Evolutionary conservation across 2,113 vertebrate species (phyloP).

Genomic region (Podilymbus podiceps): DNA sequence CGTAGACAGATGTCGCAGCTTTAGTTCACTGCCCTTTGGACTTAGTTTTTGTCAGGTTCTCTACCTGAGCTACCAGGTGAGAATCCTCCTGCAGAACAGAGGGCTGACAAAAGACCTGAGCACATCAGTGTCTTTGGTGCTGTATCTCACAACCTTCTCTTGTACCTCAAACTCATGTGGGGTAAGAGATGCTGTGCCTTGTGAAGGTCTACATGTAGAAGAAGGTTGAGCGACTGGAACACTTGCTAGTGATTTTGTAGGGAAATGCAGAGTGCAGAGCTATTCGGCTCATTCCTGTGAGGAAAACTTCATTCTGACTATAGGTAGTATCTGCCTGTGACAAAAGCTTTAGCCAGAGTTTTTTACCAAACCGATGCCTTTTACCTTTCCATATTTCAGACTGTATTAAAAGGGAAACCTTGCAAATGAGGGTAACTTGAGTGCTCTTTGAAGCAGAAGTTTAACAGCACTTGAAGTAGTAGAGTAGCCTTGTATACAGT

Average conservation of each 20-base stretch:
- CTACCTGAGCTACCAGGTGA: not conserved
- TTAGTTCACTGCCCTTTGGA: not conserved
- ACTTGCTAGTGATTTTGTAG: not conserved
- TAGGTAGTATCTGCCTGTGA: not conserved
- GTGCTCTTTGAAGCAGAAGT: not conserved
- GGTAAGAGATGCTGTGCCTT: too few species aligned
- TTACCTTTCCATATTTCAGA: not conserved
- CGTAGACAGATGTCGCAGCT: not conserved
- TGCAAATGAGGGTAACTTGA: not conserved
- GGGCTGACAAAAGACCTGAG: not conserved
- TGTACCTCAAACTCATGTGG: too few species aligned
- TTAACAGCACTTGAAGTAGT: not conserved
- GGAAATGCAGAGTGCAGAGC: not conserved
- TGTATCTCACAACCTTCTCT: not conserved
- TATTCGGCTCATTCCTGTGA: not conserved
- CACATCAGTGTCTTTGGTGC: not conserved
- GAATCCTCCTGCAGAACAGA: not conserved
- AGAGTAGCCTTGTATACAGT: not conserved
- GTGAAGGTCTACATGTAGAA: not conserved
- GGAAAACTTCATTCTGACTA: not conserved
- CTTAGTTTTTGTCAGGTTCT: not conserved
- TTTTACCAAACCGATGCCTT: not conserved
- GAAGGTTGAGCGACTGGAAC: fast-evolving
- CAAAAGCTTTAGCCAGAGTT: not conserved
- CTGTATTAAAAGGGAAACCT: not conserved